Percentiles rank a stretch among this genome's conserved stretches.
Evolutionary conservation across 2,797 vertebrate genomes (phyloP).

Genomic region (Helicolenus hilgendorfi): DNA sequence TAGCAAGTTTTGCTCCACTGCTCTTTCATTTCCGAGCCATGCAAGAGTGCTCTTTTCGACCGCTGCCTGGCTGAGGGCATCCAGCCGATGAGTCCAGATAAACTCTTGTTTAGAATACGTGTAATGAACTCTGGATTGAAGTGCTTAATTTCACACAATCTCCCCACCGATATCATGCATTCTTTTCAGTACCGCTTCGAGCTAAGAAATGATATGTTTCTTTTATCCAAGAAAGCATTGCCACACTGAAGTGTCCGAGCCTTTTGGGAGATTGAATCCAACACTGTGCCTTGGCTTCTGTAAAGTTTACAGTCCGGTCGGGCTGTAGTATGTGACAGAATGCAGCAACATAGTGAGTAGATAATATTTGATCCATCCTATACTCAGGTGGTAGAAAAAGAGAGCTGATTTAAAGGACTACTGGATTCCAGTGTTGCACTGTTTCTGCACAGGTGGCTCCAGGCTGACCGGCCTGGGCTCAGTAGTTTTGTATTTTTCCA

Average conservation of each 20-base stretch:
- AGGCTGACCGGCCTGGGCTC: not conserved
- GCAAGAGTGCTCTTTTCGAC: slow-evolving; percentile 29
- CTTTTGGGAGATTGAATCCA: slow-evolving; percentile 63
- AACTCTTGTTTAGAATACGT: slow-evolving; percentile 40
- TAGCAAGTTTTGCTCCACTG: not conserved
- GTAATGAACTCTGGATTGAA: slow-evolving; percentile 55
- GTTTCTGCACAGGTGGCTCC: slow-evolving; percentile 24
- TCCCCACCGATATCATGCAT: not conserved
- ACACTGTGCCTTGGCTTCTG: slow-evolving; percentile 85
- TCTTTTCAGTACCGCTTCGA: slow-evolving; percentile 34
- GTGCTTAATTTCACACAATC: slow-evolving; percentile 39
- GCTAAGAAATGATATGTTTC: not conserved
- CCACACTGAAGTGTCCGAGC: slow-evolving; percentile 32
- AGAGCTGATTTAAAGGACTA: slow-evolving; percentile 17
- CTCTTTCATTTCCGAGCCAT: slow-evolving; percentile 44
- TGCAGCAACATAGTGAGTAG: slow-evolving; percentile 30
- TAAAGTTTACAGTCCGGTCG: slow-evolving; percentile 45
- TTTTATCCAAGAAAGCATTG: slow-evolving; percentile 15
- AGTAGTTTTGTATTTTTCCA: slow-evolving; percentile 35
- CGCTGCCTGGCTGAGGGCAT: slow-evolving; percentile 4
- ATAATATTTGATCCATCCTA: slow-evolving; percentile 51
- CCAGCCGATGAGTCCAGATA: slow-evolving; percentile 49
- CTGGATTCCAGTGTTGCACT: slow-evolving; percentile 42
- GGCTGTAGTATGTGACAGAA: slow-evolving; percentile 39
- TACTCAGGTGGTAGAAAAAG: slow-evolving; percentile 68